Conservation (phyloP, 2,797 vertebrate genomes). For the Mus minutoides region DNA sequence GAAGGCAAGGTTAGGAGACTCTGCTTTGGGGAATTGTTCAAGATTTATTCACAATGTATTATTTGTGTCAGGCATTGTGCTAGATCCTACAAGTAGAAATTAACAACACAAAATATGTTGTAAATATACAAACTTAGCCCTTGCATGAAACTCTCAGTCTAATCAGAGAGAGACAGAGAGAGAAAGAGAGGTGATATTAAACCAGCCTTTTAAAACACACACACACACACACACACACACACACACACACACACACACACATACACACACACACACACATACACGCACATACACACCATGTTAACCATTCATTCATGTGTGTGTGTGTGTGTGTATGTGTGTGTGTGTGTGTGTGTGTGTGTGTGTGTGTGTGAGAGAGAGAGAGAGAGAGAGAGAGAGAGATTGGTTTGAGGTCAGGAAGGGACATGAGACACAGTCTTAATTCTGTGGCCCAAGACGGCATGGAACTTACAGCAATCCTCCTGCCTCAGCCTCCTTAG, state of each 20-base stretch:
- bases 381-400: too few species aligned
- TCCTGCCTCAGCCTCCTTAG: not conserved
- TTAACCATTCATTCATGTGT: not conserved
- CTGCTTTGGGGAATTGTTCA: constrained; percentile 18
- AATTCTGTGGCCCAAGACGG: not conserved
- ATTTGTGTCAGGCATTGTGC: not conserved
- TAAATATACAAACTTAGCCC: constrained; percentile 5
- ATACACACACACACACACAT: not conserved
- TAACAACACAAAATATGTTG: not conserved
- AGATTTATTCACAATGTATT: not conserved
- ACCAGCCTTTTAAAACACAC: not conserved
- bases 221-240: not conserved
- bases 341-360: too few species aligned
- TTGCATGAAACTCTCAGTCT: constrained; percentile 12
- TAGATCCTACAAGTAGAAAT: not conserved
- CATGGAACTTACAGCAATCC: not conserved
- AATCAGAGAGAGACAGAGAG: not conserved
- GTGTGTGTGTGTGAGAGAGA: too few species aligned
- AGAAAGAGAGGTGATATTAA: not conserved
- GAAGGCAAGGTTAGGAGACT: not conserved
- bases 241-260: not conserved
- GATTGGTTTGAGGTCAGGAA: not conserved
- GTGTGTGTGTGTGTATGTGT: not conserved
- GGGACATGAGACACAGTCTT: not conserved
- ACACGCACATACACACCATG: not conserved